Conservation (phyloP, 2,888 invertebrate genomes). For the Yponomeuta plumbellus region DNA sequence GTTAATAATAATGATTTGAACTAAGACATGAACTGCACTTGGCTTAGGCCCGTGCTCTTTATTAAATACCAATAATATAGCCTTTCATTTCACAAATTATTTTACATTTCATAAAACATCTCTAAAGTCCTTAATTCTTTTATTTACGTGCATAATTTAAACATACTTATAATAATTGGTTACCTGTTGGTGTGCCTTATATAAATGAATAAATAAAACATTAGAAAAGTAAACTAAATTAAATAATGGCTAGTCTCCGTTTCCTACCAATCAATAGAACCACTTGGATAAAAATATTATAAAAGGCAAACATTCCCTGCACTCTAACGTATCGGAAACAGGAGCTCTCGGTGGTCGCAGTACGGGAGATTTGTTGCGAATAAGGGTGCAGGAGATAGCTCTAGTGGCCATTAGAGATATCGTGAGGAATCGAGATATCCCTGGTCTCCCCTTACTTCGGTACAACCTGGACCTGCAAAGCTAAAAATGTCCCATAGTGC, state of each 20-base stretch:
- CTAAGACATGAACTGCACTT: too few species aligned
- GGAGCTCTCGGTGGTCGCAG: slow-evolving; percentile 54
- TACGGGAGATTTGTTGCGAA: slow-evolving; percentile 64
- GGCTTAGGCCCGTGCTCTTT: too few species aligned
- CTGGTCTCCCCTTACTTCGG: slow-evolving; percentile 47
- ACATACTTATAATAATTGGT: too few species aligned
- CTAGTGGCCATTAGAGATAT: slow-evolving; percentile 72
- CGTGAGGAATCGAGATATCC: slow-evolving; percentile 57
- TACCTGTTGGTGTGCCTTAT: too few species aligned
- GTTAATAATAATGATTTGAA: too few species aligned
- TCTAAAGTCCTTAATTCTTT: too few species aligned
- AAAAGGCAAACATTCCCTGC: slow-evolving; percentile 29
- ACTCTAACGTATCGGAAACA: slow-evolving; percentile 48
- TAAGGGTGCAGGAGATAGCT: slow-evolving; percentile 63
- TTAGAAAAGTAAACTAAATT: too few species aligned
- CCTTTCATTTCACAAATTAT: too few species aligned
- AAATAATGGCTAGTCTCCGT: not conserved
- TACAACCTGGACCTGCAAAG: slow-evolving; percentile 7
- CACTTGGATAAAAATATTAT: not conserved
- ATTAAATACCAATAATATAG: too few species aligned
- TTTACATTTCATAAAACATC: too few species aligned
- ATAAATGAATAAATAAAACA: too few species aligned
- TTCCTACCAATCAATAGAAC: not conserved
- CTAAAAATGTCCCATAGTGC: not conserved
- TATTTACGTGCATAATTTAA: too few species aligned